Evolutionary conservation across 2,113 vertebrate genomes (phyloP).

Genomic region (Oryzias curvinotus): DNA sequence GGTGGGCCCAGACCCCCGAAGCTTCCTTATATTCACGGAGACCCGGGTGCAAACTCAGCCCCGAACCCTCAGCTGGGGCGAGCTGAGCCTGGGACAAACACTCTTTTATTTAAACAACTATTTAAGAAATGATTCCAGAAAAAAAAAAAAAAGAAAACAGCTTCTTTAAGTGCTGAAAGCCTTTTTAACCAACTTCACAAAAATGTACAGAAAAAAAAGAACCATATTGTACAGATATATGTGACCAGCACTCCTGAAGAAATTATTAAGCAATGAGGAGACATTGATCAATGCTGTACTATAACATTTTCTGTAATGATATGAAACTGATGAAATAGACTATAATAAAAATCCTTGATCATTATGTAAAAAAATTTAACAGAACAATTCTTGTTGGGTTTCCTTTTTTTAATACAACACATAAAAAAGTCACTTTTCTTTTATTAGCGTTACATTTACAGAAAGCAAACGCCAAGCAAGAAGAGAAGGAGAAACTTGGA

Average conservation of each 20-base stretch:
- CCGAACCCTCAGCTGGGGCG: conserved; percentile 74
- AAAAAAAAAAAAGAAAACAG: conserved; percentile 83
- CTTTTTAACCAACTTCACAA: conserved; percentile 99
- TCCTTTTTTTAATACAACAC: conserved; percentile 76
- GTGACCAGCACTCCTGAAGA: conserved; percentile 99
- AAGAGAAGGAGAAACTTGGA: neutral
- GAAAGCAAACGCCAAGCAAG: neutral
- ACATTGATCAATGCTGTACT: conserved; percentile 99
- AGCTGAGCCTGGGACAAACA: conserved; percentile 82
- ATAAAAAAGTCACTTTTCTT: conserved; percentile 55
- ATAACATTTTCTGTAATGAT: conserved; percentile 99
- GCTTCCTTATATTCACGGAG: conserved; percentile 84
- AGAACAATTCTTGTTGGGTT: conserved; percentile 72
- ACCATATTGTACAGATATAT: conserved; percentile 99
- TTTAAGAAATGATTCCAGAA: conserved; percentile 76
- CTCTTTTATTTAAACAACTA: conserved; percentile 95
- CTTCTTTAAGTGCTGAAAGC: conserved; percentile 99
- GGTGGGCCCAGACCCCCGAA: conserved; percentile 79
- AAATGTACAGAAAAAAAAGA: conserved; percentile 93
- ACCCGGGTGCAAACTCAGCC: conserved; percentile 82
- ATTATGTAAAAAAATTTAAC: conserved; percentile 88
- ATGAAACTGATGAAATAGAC: conserved; percentile 98
- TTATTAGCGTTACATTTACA: conserved; percentile 40
- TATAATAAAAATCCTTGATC: conserved; percentile 95
- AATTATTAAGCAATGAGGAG: conserved; percentile 97